Base-by-base conservation (phyloP, 2,888 invertebrate species). In the Icerya purchasi region DNA sequence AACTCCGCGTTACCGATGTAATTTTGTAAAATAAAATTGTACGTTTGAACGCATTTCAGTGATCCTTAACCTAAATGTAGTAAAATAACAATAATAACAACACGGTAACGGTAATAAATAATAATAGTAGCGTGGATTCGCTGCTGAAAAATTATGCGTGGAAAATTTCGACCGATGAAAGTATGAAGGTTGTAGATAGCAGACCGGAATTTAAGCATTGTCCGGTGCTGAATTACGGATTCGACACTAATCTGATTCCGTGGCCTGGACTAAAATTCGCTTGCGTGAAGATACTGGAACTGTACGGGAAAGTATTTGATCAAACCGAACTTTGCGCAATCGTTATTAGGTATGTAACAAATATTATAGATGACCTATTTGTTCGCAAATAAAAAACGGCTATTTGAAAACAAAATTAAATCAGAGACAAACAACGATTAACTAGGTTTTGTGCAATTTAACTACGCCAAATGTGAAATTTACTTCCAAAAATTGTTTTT, bases 251-350 rank as follows among this genome's bases (percentile, higher is more conserved):
- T 71, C 75, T 68, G 70, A 73, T 81, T 65, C 82, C 83, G 63
- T 88, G 87, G 88, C 82, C 83, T n/a, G 88, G 87, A 54, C 78
- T 89, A 70, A 81, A 82, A 68, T 83, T 85, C 73, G 83, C 86
- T 65, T 89, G 88, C 72, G 77, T 88, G 65, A 82, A 85, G 74
- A 83, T 89, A 60, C 76, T 89, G 62, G 84, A 85, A 69, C 77
- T 88, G 60, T 89, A 89, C 74, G 87, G 86, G 75, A 88, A 86
- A 72, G 86, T 87, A 67, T 89, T 89, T 73, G 84, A 85, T 69
- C 81, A 83, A 69, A 81, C 81, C 72, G 84, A 85, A 74, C 77
- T 86, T 53, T 76, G 83, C 73, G 83, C 85, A 71, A 78, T 84
- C 73, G 80, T 85, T 67, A 81, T 85, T 74, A 81, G 85, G 86